phyloP scores from a whole-genome alignment of 1,140 invertebrate genomes.

The Saccostrea cuccullata region DNA sequence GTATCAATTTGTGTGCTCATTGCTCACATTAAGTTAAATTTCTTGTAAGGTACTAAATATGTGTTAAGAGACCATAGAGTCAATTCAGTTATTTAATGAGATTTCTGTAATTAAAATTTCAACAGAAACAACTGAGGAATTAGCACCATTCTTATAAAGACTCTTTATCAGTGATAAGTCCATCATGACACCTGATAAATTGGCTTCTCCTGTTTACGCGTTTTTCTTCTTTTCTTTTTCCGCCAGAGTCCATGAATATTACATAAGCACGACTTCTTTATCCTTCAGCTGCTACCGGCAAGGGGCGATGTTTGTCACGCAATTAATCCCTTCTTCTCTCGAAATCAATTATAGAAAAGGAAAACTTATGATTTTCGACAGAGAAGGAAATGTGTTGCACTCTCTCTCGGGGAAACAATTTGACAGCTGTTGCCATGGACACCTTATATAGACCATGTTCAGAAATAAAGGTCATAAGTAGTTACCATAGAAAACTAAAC shows the following conservation, averaged over 20 bases:
- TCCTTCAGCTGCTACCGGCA: background rate
- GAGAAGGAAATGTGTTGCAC: slow-evolving; percentile 29
- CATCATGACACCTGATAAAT: slow-evolving; percentile 2
- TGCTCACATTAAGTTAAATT: no score
- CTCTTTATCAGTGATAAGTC: background rate
- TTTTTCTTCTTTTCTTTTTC: slow-evolving; percentile 13
- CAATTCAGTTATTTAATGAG: no score
- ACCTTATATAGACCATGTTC: background rate
- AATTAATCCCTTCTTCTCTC: slow-evolving; percentile 20
- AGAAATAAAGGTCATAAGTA: background rate
- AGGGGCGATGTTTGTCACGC: background rate
- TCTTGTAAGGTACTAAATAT: no score
- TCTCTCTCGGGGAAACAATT: slow-evolving; percentile 11
- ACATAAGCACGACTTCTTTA: background rate
- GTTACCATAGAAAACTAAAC: slow-evolving; percentile 25
- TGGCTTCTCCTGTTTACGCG: background rate
- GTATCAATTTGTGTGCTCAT: no score
- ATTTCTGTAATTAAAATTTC: background rate
- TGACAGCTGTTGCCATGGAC: slow-evolving; percentile 34
- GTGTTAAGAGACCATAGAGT: no score
- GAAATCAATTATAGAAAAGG: slow-evolving; percentile 30
- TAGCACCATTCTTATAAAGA: background rate
- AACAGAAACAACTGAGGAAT: background rate
- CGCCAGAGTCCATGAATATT: background rate
- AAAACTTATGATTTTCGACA: slow-evolving; percentile 21